Evolutionary conservation across 2,888 invertebrate species (phyloP), one percentile per base, ranked within the genome.

Genomic region (Synergus itoensis): DNA sequence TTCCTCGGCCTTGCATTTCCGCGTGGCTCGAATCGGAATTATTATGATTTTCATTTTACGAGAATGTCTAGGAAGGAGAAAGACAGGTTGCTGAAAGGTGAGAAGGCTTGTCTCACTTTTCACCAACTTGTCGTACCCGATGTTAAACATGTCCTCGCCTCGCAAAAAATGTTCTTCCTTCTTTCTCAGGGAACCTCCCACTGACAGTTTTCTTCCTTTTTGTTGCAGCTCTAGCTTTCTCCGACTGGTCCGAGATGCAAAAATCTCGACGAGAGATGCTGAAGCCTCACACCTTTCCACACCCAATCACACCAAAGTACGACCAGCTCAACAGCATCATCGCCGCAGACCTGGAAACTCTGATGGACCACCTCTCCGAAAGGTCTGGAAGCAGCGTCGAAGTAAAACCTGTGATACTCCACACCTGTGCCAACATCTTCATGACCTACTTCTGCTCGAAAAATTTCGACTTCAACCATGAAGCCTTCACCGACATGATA

Each of bases 201-300:
- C 18, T 28, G 1, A 14, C 79, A 76, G 11, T 28, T 79, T 45
- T 67, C 63, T 79, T 48, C 80, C 82, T 80, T 83, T 85, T 83
- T 83, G 78, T 91, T 90, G 1, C 89, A 95, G 95, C 95, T 78
- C 90, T 95, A 84, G 95, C 95, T n/a, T 94, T 95, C 86, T 95
- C 95, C 89, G 94, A 95, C 88, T 95, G 95, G 95, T 95, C 95
- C 11, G 93, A 94, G 16, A 90, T 94, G 0, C 95, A 95, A 85
- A 95, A 94, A 86, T 90, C 92, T 0, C 92, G 95, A 12, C 92
- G 95, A 14, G 94, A 95, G 80, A 93, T 95, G 92, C 90, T 95
- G 7, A 93, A 93, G 78, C 92, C 93, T 0, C 93, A 94, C 91
- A 94, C 94, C 1, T 95, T 95, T 85, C 95, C 95, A 0, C 92